phyloP scores from a whole-genome alignment of 1,140 invertebrate species.

The Octopus bimaculoides region DNA sequence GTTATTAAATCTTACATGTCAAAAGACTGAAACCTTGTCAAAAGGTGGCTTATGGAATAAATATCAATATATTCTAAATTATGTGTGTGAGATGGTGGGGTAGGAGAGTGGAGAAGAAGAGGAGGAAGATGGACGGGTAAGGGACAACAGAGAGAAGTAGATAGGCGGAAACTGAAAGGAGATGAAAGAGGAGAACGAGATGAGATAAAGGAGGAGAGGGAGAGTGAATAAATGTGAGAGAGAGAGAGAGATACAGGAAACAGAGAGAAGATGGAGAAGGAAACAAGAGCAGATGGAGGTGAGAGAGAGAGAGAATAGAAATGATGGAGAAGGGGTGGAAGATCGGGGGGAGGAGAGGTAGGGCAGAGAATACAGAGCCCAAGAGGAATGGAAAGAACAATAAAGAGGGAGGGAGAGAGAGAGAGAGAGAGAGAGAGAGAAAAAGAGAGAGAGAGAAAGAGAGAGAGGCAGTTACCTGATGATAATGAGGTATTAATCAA shows the following conservation, averaged over 20 bases:
- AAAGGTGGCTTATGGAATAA: no score
- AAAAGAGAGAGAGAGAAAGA: conserved; percentile 4
- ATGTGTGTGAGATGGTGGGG: no score
- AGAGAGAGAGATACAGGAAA: neutral
- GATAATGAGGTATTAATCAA: neutral
- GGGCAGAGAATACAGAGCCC: neutral
- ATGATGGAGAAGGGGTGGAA: neutral
- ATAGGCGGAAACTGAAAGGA: neutral
- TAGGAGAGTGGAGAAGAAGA: neutral
- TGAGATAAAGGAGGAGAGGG: neutral
- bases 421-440: neutral
- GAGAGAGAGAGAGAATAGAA: neutral
- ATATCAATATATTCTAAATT: no score
- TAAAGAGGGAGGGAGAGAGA: neutral
- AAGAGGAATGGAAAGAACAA: neutral
- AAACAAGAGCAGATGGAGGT: neutral
- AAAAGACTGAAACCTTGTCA: no score
- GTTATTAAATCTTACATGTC: no score
- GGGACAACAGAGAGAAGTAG: neutral
- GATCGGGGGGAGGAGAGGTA: neutral
- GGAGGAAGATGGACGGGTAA: neutral
- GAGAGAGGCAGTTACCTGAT: neutral
- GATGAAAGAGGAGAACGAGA: neutral
- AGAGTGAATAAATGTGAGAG: neutral
- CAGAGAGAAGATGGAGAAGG: neutral